Evolutionary conservation across 2,888 invertebrate genomes (phyloP).

Genomic region (Augiades crinisus): DNA sequence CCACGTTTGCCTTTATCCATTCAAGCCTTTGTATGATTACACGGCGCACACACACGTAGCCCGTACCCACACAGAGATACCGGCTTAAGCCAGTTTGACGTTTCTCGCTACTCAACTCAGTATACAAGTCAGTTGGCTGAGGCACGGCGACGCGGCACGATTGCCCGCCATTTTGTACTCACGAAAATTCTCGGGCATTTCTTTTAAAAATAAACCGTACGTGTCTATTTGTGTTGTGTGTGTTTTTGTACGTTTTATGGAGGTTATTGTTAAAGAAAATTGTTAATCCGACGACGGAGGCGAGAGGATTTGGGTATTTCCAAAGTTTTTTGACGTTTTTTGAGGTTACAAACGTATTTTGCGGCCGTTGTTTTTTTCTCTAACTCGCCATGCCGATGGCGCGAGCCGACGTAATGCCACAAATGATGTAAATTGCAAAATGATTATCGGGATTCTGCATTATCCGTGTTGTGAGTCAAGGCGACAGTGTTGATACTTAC

Average conservation of each 20-base stretch:
- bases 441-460: constrained; percentile 50
- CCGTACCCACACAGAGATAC: constrained; percentile 29
- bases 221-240: constrained; percentile 63
- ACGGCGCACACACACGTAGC: constrained; percentile 42
- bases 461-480: constrained; percentile 11
- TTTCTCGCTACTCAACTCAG: constrained; percentile 51
- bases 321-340: constrained; percentile 46
- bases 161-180: constrained; percentile 64
- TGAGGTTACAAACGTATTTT: constrained; percentile 50
- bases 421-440: constrained; percentile 69
- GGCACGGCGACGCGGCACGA: constrained; percentile 72
- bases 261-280: constrained; percentile 35
- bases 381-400: constrained; percentile 43
- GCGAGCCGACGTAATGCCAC: constrained; percentile 42
- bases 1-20: constrained; percentile 47
- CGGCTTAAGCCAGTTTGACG: constrained; percentile 69
- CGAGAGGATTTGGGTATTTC: constrained; percentile 56
- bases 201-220: constrained; percentile 66
- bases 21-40: constrained; percentile 54
- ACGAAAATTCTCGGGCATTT: constrained; percentile 55
- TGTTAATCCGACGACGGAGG: constrained; percentile 28
- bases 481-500: constrained; percentile 9
- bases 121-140: constrained; percentile 69
- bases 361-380: constrained; percentile 45
- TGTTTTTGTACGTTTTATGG: constrained; percentile 44